Percentiles rank a stretch among this genome's conserved stretches.
phyloP scores from a whole-genome alignment of 1,140 invertebrate genomes.

The Anadara kagoshimensis region DNA sequence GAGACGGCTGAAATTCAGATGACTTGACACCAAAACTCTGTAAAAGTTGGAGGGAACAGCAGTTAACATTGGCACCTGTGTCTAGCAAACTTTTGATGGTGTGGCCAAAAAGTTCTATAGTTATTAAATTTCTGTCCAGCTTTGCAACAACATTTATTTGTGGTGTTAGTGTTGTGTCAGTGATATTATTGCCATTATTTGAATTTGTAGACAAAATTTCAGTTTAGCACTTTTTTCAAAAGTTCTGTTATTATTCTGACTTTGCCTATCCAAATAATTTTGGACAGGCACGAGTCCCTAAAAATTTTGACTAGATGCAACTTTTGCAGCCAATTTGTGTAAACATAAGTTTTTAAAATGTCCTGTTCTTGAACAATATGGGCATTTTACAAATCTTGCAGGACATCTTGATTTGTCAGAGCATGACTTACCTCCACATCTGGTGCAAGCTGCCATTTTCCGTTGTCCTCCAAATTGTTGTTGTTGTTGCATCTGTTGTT shows the following conservation, averaged over 20 bases:
- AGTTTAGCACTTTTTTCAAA: no score
- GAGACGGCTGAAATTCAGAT: background rate
- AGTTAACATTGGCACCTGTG: background rate
- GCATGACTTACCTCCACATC: background rate
- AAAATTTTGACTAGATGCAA: background rate
- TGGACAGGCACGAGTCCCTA: constrained; percentile 5
- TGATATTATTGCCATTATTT: background rate
- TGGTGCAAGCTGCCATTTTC: background rate
- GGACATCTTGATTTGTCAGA: constrained; percentile 1
- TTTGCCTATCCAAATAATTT: background rate
- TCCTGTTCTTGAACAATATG: background rate
- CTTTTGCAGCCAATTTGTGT: background rate
- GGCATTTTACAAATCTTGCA: constrained; percentile 1
- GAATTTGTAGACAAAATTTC: no score
- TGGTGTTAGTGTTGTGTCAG: background rate
- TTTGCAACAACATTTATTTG: background rate
- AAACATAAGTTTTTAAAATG: constrained; percentile 12
- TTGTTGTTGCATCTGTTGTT: background rate
- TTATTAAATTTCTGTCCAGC: background rate
- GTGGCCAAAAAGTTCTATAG: background rate
- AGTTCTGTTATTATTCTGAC: background rate
- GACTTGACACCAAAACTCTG: background rate
- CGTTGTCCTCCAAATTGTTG: background rate
- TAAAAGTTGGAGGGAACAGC: constrained; percentile 1
- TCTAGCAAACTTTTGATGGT: background rate